Evolutionary conservation across 2,797 vertebrate genomes (phyloP), one percentile per base, ranked within the genome.

Genomic region (Premnoplex brunnescens): DNA sequence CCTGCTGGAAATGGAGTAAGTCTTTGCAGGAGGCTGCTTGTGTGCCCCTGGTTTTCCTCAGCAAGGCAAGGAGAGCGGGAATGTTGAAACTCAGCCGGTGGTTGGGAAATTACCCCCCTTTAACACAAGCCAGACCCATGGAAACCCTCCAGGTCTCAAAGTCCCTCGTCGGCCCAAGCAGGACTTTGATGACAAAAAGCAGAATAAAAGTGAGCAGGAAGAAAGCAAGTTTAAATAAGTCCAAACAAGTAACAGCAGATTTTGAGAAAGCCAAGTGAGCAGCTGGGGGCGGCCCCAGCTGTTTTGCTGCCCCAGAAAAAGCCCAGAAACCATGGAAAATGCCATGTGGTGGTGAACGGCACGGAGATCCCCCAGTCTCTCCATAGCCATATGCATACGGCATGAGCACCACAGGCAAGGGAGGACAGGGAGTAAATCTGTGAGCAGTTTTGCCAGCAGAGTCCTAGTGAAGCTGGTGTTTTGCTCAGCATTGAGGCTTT

Each of bases 41-140:
- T 46, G 32, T 88, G 72, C 75, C 63, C 78, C 95, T 94, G 76
- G 23, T 91, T 96, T 94, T 95, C 72, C 67, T 92, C 93, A 97
- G 95, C 43, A 83, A 86, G 52, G 88, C 94, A 93, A 97, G 41
- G 88, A 95, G 55, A 94, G 78, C 1, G 9, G 52, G 59, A 96
- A 96, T 74, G 82, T 71, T 78, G 93, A 97, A 94, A 85, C 54
- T 80, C 93, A 79, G 84, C 28, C 6, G 10, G 37, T 63, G 12
- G 89, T 89, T 84, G 89, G 91, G 89, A 96, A 95, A 87, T 80
- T 94, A 63, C 26, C 37, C 64, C 62, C 32, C 28, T 54, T 10
- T 93, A 93, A 96, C 60, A 24, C 80, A 95, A 97, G 48, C 69
- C 95, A 95, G 93, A 92, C 48, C 63, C 2, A 0, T 95, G 93